phyloP scores from a whole-genome alignment of 2,113 vertebrate species.

The Eretmochelys imbricata region DNA sequence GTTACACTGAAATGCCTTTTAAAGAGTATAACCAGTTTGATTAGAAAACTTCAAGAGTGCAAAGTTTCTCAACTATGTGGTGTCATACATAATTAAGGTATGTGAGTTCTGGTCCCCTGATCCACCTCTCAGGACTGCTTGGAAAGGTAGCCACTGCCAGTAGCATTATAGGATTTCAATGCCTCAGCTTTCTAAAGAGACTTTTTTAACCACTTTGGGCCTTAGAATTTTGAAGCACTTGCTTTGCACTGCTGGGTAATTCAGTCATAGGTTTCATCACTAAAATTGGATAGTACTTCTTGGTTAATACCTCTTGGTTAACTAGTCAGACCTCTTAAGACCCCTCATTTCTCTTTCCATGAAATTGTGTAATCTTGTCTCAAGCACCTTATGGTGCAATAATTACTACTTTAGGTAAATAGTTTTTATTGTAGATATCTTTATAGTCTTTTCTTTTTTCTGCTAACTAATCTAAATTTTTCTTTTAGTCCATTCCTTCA shows the following conservation, averaged over 20 bases:
- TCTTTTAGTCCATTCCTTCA: neutral
- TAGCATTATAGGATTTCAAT: neutral
- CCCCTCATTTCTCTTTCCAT: neutral
- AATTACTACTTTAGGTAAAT: neutral
- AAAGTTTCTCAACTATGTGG: neutral
- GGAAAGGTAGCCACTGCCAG: neutral
- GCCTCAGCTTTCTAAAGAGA: neutral
- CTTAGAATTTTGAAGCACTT: neutral
- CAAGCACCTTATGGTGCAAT: neutral
- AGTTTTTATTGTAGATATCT: neutral
- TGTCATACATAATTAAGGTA: neutral
- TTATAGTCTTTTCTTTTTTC: neutral
- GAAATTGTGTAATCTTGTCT: neutral
- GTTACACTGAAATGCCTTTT: conserved; percentile 49
- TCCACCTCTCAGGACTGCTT: neutral
- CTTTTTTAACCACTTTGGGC: neutral
- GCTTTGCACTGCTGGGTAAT: neutral
- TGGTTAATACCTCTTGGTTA: neutral
- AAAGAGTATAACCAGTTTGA: conserved; percentile 37
- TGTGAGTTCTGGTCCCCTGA: neutral
- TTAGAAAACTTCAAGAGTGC: conserved; percentile 20
- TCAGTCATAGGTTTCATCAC: neutral
- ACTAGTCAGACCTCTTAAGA: neutral
- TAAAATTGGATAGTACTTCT: neutral
- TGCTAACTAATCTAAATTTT: neutral